phyloP scores from a whole-genome alignment of 2,113 vertebrate species.

The Syrrhaptes paradoxus region DNA sequence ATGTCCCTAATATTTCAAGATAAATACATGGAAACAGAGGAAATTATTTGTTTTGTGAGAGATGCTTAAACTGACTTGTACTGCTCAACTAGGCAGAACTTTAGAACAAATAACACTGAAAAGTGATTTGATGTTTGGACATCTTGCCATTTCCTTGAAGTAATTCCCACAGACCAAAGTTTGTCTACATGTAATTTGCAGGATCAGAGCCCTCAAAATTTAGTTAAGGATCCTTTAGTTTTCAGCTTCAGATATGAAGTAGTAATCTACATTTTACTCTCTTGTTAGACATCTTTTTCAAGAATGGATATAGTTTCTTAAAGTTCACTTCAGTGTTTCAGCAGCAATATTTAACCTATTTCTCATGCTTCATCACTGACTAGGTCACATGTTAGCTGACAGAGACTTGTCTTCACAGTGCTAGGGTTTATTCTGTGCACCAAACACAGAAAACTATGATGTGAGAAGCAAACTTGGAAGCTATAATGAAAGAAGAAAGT shows the following conservation, averaged over 20 bases:
- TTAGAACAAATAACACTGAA: background rate
- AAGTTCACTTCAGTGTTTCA: background rate
- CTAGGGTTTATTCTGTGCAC: background rate
- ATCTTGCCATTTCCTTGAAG: background rate
- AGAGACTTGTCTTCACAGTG: background rate
- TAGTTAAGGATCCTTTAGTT: background rate
- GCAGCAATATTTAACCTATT: background rate
- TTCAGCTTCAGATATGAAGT: background rate
- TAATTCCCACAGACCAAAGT: background rate
- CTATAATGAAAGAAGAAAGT: background rate
- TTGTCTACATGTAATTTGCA: background rate
- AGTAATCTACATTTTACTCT: background rate
- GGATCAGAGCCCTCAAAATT: background rate
- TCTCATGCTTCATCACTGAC: background rate
- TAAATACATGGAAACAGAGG: background rate
- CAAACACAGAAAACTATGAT: background rate
- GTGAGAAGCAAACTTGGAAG: background rate
- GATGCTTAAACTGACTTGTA: background rate
- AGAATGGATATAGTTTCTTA: background rate
- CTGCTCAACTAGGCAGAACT: background rate
- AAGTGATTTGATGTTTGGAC: background rate
- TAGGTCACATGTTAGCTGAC: background rate
- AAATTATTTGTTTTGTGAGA: background rate
- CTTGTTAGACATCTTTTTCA: background rate
- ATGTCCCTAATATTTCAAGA: background rate